Evolutionary conservation across 37 sponge, comb jelly and placozoan species (phyloP), one percentile per base, ranked within the genome.

Genomic region (Halisarca cf. caerulea): DNA sequence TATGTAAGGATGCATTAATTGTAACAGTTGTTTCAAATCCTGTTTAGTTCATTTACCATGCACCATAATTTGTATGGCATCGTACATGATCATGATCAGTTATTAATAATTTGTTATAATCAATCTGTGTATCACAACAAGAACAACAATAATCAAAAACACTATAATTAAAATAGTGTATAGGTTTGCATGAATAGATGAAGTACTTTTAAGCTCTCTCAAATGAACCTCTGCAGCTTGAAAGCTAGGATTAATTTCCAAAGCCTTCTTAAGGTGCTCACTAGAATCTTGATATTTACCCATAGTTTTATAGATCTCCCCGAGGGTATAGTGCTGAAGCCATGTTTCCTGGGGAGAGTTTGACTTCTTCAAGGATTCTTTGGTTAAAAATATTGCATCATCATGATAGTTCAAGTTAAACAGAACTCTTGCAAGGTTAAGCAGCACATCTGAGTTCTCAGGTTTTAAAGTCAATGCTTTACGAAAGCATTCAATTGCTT

Each of bases 321-420:
- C 96, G 0, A 95, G 88, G 3, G 96, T 95, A 87, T 85, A 95
- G 55, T 92, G 90, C 70, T 95, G 92, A 2, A 95, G 74, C 96
- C 96, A 95, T 39, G 89, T 83, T 24, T 92, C 85, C 3, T 83
- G 71, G 24, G 87, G 88, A 55, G 54, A 34, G 30, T 37, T 38
- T 4, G 84, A 80, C 18, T 87, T 81, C 75, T 89, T 92, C 2
- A 95, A 88, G 1, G 92, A 95, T 20, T 73, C 74, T 45, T 85
- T 87, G 33, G 92, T 86, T 0, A 95, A 86, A 47, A 80, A 91
- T 23, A 88, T 70, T 35, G 96, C 88, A 59, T 95, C 91, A 0
- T 89, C 83, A 25, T 78, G 72, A 59, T 85, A 95, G 32, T 88
- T 80, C 34, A 92, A 88, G 66, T 95, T 91, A 77, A 86, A 90